A percentile compares a stretch with the other conserved stretches of the same genome.
phyloP scores from a whole-genome alignment of 2,888 invertebrate species.

The Chalcis sispes region DNA sequence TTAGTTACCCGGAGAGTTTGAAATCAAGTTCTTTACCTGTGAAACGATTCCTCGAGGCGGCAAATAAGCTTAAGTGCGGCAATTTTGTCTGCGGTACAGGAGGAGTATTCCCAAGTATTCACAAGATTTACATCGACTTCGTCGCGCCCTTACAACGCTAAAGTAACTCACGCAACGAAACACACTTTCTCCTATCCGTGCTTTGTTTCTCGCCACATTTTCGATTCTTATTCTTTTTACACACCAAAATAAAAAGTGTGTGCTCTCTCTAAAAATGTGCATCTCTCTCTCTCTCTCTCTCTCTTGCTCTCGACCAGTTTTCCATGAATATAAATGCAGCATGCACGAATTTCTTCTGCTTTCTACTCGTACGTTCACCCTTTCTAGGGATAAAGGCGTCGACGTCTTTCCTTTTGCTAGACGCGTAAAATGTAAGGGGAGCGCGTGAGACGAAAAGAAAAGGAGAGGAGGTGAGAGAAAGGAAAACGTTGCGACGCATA shows the following conservation, averaged over 20 bases:
- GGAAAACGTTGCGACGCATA: slow-evolving; percentile 35
- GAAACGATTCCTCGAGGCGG: slow-evolving; percentile 44
- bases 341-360: slow-evolving; percentile 52
- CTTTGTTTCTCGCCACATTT: neutral
- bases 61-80: slow-evolving; percentile 47
- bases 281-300: neutral
- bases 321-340: slow-evolving; percentile 67
- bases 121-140: slow-evolving; percentile 50
- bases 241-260: slow-evolving; percentile 32
- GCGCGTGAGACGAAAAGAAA: too few relatives aligned
- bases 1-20: too few relatives aligned
- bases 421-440: slow-evolving; percentile 19
- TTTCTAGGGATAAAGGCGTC: too few relatives aligned
- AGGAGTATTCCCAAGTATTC: too few relatives aligned
- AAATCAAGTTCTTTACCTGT: too few relatives aligned
- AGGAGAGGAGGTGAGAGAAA: neutral
- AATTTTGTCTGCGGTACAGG: slow-evolving; percentile 31
- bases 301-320: slow-evolving; percentile 53
- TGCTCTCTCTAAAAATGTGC: slow-evolving; percentile 3
- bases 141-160: neutral
- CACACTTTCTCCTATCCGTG: neutral
- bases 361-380: neutral
- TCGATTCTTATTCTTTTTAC: slow-evolving; percentile 21
- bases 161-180: neutral
- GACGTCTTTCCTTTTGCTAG: too few relatives aligned